Conservation (phyloP, 2,797 vertebrate species). For the Centroberyx gerrardi region DNA sequence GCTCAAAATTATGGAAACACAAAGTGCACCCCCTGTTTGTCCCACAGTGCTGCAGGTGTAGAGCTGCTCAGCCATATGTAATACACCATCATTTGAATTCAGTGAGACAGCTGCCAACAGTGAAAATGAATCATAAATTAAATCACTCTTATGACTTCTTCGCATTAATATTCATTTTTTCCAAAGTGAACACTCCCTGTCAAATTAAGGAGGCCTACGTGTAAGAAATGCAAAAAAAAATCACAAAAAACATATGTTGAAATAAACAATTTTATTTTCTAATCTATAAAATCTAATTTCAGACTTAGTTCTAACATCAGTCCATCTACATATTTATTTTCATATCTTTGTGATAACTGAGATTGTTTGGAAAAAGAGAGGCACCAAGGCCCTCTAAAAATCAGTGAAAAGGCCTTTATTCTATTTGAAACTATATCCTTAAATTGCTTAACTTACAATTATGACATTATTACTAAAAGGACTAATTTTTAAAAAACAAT, state of each 20-base stretch:
- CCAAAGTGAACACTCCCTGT: slow-evolving; percentile 19
- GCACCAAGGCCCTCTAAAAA: not conserved
- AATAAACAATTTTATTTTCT: not conserved
- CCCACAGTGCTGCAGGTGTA: slow-evolving; percentile 2
- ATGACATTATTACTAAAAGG: not conserved
- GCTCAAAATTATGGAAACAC: slow-evolving; percentile 18
- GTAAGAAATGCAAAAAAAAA: slow-evolving; percentile 18
- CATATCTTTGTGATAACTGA: no score
- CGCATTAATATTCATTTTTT: slow-evolving; percentile 33
- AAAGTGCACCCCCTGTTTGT: not conserved
- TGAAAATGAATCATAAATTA: slow-evolving; percentile 18
- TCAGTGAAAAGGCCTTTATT: not conserved
- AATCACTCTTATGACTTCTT: slow-evolving; percentile 13
- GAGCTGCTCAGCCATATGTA: not conserved
- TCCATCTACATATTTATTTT: not conserved
- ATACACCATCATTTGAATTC: slow-evolving; percentile 6
- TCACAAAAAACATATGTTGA: not conserved
- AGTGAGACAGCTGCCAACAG: slow-evolving; percentile 7
- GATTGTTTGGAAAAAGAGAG: not conserved
- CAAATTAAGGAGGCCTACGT: slow-evolving; percentile 7
- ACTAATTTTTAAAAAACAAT: not conserved
- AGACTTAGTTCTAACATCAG: slow-evolving; percentile 4
- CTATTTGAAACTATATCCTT: not conserved
- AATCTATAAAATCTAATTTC: slow-evolving; percentile 34
- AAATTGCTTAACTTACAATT: not conserved